phyloP scores from a whole-genome alignment of 2,888 invertebrate genomes.

The Dolomedes plantarius region DNA sequence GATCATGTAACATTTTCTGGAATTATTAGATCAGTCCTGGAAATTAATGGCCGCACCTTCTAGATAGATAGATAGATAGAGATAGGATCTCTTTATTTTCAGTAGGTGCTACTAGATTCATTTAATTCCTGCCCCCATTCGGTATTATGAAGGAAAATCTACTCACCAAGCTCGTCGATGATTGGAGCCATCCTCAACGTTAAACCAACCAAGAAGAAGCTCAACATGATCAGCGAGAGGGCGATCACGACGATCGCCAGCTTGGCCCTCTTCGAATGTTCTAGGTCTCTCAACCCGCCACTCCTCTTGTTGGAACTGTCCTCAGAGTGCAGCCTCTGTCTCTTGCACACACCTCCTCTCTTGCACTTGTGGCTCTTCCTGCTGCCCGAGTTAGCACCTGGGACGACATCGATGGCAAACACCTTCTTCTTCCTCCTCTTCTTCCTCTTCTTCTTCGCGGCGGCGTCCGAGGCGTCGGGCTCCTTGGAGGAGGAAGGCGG shows the following conservation, averaged over 20 bases:
- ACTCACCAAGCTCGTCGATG: slow-evolving; percentile 69
- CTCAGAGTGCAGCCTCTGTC: slow-evolving; percentile 63
- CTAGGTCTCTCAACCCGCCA: slow-evolving; percentile 20
- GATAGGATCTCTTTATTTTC: no score
- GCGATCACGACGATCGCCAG: slow-evolving; percentile 50
- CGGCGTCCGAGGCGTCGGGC: slow-evolving; percentile 11
- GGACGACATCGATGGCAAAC: slow-evolving; percentile 40
- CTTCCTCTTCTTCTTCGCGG: slow-evolving; percentile 21
- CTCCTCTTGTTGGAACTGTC: slow-evolving; percentile 59
- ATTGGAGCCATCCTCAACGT: slow-evolving; percentile 67
- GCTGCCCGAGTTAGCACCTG: neutral
- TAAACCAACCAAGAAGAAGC: slow-evolving; percentile 64
- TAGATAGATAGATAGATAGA: no score
- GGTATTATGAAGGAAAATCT: no score
- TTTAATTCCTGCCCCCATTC: no score
- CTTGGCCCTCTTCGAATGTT: slow-evolving; percentile 56
- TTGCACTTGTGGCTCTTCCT: slow-evolving; percentile 38
- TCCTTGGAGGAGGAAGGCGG: slow-evolving; percentile 41
- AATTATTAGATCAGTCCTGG: no score
- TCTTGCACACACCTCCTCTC: slow-evolving; percentile 27
- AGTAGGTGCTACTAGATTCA: no score
- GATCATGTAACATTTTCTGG: no score
- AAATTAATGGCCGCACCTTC: no score
- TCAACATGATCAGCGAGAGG: slow-evolving; percentile 53
- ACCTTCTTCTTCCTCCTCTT: slow-evolving; percentile 45